Percentiles rank a stretch among this genome's conserved stretches.
Conservation (phyloP, 2,113 vertebrate genomes). For the Tragelaphus strepsiceros region DNA sequence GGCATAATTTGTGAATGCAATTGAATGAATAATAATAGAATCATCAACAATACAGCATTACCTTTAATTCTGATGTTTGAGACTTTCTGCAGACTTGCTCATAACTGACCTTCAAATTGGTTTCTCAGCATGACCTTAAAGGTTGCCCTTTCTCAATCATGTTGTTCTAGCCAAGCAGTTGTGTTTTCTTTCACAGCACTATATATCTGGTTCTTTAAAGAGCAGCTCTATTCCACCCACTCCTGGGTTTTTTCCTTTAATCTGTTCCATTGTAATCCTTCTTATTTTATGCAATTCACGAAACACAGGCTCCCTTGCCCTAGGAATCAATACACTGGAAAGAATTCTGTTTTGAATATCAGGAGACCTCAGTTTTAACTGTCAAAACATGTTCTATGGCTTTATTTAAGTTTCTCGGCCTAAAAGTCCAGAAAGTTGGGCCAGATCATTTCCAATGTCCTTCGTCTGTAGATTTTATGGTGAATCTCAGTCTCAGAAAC, state of each 20-base stretch:
- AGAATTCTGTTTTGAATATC: background rate
- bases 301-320: background rate
- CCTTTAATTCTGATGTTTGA: slow-evolving; percentile 10
- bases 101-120: background rate
- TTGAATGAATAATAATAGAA: slow-evolving; percentile 26
- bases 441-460: background rate
- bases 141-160: background rate
- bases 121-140: background rate
- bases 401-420: background rate
- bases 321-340: background rate
- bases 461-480: background rate
- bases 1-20: background rate
- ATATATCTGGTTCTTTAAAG: background rate
- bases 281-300: background rate
- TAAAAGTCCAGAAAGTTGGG: background rate
- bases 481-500: background rate
- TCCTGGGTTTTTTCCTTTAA: background rate
- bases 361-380: background rate
- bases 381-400: background rate
- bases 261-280: background rate
- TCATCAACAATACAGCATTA: background rate
- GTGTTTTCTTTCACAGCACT: background rate
- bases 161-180: background rate
- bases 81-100: background rate
- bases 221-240: background rate